Evolutionary conservation across 2,888 invertebrate species (phyloP), one percentile per base, ranked within the genome.

Genomic region (Pelosia muscerda): DNA sequence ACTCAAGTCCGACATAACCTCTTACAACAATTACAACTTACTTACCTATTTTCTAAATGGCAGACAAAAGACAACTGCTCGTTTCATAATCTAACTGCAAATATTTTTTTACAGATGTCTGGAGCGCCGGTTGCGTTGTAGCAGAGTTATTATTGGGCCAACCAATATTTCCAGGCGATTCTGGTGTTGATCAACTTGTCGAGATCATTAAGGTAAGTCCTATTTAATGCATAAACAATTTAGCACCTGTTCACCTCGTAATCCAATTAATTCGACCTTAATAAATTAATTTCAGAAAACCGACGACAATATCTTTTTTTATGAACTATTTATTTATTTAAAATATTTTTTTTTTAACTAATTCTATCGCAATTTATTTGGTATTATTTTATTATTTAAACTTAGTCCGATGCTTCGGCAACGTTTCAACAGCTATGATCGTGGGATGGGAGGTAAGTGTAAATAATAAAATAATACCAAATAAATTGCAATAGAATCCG

Each of bases 161-260:
- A 93, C 99, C 99, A 65, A 99, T 99, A 92, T 99, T 99, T 95
- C 99, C 99, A 59, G 99, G 99, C 65, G 99, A 99, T 95, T 99
- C 99, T 75, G 99, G 99, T 73, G 99, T 99, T 68, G 99, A 99
- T 95, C 99, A 99, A 93, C 96, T 99, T 86, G 99, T 99, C 83
- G 99, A 99, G 95, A 99, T 99, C 91, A 99, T 99, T 94, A 99
- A 99, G 96, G 99, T 99, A 86, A 96, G 13, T 15, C 2, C 26
- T 26, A 61, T 13, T 59, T 23, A 61, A 42, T 61, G 23, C 2
- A 55, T 25, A 55, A 49, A 42, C 42, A 15, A 49, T 49, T 49
- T 42, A 42, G 42, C 6, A 8, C 49, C 8, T 49, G 49, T n/a
- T 49, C 8, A n/a, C n/a, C n/a, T 49, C n/a, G 49, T 19, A 9